Evolutionary conservation across 2,797 vertebrate species (phyloP).

Genomic region (Pangasius macronema): DNA sequence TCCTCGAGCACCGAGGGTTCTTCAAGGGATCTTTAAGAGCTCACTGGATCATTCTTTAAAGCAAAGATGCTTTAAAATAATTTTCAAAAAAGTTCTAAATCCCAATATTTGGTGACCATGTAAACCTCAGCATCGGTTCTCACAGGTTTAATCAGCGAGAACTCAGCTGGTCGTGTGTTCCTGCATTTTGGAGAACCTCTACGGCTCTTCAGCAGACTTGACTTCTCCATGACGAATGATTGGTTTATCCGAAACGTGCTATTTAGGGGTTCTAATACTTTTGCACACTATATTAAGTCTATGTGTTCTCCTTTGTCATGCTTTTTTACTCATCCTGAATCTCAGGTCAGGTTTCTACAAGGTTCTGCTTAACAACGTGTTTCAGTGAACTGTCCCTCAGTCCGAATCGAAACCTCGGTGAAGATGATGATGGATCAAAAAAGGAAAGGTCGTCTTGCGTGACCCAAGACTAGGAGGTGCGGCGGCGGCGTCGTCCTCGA

Average conservation of each 20-base stretch:
- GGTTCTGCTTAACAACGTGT: not conserved
- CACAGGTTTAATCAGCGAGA: not conserved
- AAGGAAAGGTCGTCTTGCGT: too few species aligned
- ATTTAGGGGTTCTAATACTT: not conserved
- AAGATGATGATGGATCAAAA: constrained; percentile 41
- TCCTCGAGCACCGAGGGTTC: not conserved
- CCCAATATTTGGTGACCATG: not conserved
- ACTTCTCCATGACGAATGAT: not conserved
- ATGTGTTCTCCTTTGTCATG: not conserved
- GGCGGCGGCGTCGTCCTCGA: too few species aligned
- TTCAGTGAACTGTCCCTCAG: constrained; percentile 16
- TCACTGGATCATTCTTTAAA: not conserved
- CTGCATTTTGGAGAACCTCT: not conserved
- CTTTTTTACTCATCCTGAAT: not conserved
- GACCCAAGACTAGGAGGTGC: too few species aligned
- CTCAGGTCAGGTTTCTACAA: not conserved
- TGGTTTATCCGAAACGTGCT: not conserved
- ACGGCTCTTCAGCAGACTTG: not conserved
- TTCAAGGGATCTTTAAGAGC: not conserved
- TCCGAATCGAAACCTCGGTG: constrained; percentile 11
- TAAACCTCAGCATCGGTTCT: not conserved
- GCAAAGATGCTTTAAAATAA: not conserved
- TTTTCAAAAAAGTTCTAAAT: not conserved
- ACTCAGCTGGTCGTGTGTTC: not conserved
- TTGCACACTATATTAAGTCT: not conserved